Evolutionary conservation across 2,113 vertebrate species (phyloP).

Genomic region (Mystacornis crossleyi): DNA sequence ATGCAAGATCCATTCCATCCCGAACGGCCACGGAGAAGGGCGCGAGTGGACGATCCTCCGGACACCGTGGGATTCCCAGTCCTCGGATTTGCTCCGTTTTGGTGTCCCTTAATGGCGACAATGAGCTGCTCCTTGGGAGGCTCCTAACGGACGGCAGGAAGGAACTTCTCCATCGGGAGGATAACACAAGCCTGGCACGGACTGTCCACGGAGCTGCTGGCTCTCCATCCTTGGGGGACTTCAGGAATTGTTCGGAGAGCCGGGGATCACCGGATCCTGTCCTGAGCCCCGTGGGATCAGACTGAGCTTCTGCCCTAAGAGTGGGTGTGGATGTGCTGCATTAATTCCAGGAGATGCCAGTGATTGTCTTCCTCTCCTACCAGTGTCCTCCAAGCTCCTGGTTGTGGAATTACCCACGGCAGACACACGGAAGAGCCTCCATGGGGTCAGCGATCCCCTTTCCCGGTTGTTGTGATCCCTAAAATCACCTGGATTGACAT

Average conservation of each 20-base stretch:
- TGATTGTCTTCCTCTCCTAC: neutral
- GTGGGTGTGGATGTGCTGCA: rapidly evolving
- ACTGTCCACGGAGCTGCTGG: neutral
- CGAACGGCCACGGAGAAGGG: rapidly evolving
- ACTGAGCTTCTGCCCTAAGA: neutral
- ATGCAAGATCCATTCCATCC: rapidly evolving
- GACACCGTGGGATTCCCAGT: rapidly evolving
- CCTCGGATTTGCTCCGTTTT: neutral
- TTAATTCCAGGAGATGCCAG: neutral
- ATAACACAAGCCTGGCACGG: rapidly evolving
- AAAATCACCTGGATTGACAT: rapidly evolving
- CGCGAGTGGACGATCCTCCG: rapidly evolving
- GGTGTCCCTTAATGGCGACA: rapidly evolving
- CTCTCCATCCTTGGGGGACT: neutral
- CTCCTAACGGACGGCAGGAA: rapidly evolving
- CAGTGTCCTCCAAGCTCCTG: neutral
- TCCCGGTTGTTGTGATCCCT: rapidly evolving
- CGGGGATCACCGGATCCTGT: rapidly evolving
- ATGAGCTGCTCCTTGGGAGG: neutral
- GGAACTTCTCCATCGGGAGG: rapidly evolving
- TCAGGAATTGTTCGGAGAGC: neutral
- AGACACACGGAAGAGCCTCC: neutral
- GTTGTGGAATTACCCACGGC: neutral
- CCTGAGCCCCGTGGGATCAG: neutral
- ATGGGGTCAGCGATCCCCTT: neutral